Evolutionary conservation across 2,797 vertebrate species (phyloP), one percentile per base, ranked within the genome.

Genomic region (Ciconia nigra): DNA sequence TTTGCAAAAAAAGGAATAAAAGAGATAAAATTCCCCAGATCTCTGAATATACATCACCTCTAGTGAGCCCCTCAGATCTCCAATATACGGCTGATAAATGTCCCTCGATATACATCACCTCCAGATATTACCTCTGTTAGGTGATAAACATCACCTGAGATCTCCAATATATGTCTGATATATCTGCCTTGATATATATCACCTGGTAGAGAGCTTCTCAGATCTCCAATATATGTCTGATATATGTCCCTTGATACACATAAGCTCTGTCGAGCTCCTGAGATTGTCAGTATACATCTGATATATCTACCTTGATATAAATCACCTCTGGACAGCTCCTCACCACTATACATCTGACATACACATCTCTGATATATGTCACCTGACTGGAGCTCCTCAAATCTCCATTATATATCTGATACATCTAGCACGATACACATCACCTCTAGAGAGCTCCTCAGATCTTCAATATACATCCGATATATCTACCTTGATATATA

Each of bases 321-420:
- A 70, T 41, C 89, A 76, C 13, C 55, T 55, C 59, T 8, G 12
- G 28, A 5, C 52, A 89, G 57, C 73, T 78, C 57, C 89, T 91
- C 47, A 20, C 29, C 49, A 6, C 5, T 4, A 51, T 5, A n/a
- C 35, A 55, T 21, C 81, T 87, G 73, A 31, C 44, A 47, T 0
- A 10, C 1, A 28, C 57, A 29, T 1, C 49, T 39, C 71, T 91
- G 85, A 78, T 8, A 17, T 11, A 24, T 9, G 12, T 57, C 49
- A 63, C 41, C 54, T 26, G 77, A 5, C 81, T 55, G 62, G 29
- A 83, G 80, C 57, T 51, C 77, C 83, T 67, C 83, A 51, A 11
- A 42, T 4, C 79, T 35, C 55, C 24, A 4, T n/a, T 6, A 31
- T 3, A 1, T 4, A 21, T 1, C 41, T 46, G 4, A 41, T 1